Conservation (phyloP, 2,888 invertebrate genomes). For the Trilocha varians region DNA sequence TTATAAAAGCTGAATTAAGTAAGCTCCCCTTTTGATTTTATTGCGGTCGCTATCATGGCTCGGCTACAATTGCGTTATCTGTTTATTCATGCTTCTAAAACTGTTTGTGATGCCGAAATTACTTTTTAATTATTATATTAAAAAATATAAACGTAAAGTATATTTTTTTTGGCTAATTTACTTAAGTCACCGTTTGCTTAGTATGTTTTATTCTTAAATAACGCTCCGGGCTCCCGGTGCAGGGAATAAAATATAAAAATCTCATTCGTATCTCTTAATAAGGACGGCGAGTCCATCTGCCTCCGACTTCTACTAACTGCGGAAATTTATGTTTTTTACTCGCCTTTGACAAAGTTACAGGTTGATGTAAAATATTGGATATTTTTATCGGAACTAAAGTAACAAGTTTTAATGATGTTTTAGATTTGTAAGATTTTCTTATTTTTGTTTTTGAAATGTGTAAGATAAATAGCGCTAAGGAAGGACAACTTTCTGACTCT, state of each 20-base stretch:
- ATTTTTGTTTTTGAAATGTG: too few relatives aligned
- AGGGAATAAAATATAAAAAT: background rate
- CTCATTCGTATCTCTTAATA: background rate
- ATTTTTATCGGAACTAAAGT: background rate
- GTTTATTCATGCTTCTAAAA: background rate
- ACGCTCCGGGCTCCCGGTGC: conserved; percentile 8
- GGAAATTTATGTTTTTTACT: background rate
- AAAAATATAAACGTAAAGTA: too few relatives aligned
- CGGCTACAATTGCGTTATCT: background rate
- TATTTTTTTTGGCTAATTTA: conserved; percentile 27
- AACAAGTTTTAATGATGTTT: background rate
- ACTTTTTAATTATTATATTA: background rate
- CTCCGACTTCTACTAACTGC: background rate
- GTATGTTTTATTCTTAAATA: conserved; percentile 31
- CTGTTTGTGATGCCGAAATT: background rate
- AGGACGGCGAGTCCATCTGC: background rate
- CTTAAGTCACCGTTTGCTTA: conserved; percentile 41
- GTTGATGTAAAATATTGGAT: background rate
- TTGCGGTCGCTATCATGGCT: conserved; percentile 25
- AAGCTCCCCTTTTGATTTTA: conserved; percentile 37
- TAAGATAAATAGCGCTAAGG: too few relatives aligned
- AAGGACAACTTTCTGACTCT: too few relatives aligned
- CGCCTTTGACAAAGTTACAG: background rate
- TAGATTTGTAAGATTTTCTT: background rate
- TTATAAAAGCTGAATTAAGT: conserved; percentile 63